Base-by-base conservation (phyloP, 2,888 invertebrate species). In the Timandra comae region DNA sequence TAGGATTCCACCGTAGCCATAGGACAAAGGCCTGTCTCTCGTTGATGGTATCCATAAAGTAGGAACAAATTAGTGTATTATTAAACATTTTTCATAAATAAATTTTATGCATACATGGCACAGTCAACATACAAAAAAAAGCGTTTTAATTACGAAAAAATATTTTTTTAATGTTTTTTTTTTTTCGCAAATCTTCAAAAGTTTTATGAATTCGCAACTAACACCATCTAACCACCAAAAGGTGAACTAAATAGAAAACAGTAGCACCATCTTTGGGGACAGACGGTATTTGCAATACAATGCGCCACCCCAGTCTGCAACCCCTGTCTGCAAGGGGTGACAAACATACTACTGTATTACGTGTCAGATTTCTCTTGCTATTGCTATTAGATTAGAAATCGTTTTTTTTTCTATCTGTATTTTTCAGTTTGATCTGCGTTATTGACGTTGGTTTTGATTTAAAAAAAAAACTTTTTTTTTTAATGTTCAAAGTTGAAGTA, bases 251-350 rank as follows among this genome's bases (percentile, higher is more conserved):
- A 16, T 64, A 63, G 70, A 75, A 75, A 70, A 70, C 81, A 74
- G 82, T 79, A 76, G 77, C 82, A 72, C 80, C 82, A 81, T 81
- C 81, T 81, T 66, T 67, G 59, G 67, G 67, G 62, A 51, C 55
- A 60, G 61, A 50, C 54, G 49, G 66, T 60, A 62, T 72, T 74
- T 72, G 73, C 75, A 70, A 72, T 64, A 57, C 57, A 69, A 72
- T 71, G 67, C 66, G 67, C 67, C 69, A 63, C 74, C 77, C 70
- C 52, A 52, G 56, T 55, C 59, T 64, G 69, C 70, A 63, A 56
- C 56, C 60, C 62, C 60, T 61, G 64, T 63, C 64, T 72, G 69
- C 70, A 73, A 45, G 60, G 72, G 70, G 64, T 63, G 68, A 67
- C 65, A 67, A 64, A 63, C 53, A 60, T 46, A 43, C 35, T 50